Conservation (phyloP, 2,888 invertebrate genomes). For the Pyrrhia umbra region DNA sequence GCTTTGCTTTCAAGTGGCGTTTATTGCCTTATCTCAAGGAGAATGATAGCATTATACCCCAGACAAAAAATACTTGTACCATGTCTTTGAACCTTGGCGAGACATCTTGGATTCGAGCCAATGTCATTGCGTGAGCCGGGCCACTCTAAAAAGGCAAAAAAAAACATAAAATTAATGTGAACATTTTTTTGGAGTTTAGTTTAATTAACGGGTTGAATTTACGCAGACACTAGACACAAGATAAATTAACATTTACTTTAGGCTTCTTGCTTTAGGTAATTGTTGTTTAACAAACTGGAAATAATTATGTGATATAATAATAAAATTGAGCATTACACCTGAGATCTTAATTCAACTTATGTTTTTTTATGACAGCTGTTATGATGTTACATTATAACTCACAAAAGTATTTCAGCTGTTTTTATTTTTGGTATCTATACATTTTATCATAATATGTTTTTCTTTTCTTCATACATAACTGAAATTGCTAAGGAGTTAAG, state of each 20-base stretch:
- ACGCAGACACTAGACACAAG: constrained; percentile 13
- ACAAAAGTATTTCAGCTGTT: neutral
- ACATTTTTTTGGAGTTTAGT: constrained; percentile 56
- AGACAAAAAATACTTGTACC: constrained; percentile 80
- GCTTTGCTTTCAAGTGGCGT: constrained; percentile 84
- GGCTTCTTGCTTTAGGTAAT: constrained; percentile 15
- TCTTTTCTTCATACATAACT: too few relatives aligned
- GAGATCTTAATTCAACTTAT: constrained; percentile 6
- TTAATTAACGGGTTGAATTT: constrained; percentile 58
- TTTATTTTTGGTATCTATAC: neutral
- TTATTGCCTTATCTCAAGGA: constrained; percentile 86
- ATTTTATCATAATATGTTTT: too few relatives aligned
- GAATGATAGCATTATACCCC: constrained; percentile 83
- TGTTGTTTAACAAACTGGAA: constrained; percentile 21
- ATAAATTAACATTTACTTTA: constrained; percentile 29
- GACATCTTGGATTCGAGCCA: constrained; percentile 85
- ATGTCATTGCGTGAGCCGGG: constrained; percentile 78
- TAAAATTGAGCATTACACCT: neutral
- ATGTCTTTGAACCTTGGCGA: constrained; percentile 89
- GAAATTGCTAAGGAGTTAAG: too few relatives aligned
- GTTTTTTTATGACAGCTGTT: neutral
- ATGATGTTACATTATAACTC: neutral
- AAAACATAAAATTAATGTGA: constrained; percentile 59
- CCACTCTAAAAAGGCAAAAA: constrained; percentile 74
- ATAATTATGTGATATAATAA: constrained; percentile 16